Base-by-base conservation (phyloP, 2,888 invertebrate genomes). In the Thereva unica region DNA sequence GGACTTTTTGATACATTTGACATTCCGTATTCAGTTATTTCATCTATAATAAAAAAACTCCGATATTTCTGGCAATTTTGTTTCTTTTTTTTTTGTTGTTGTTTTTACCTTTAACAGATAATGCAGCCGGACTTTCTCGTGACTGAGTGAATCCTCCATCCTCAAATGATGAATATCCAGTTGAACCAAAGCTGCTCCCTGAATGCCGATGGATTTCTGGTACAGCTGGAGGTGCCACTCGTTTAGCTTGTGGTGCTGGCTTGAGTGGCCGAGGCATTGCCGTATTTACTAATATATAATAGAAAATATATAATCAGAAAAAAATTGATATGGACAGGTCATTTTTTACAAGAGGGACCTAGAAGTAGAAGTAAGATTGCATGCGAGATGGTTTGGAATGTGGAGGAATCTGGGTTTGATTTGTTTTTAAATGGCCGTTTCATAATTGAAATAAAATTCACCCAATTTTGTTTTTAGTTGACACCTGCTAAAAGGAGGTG, bases 241-340 rank as follows among this genome's bases (percentile, higher is more conserved):
- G 92, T 83, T 94, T 94, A 77, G 90, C 92, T 83, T 92, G 92
- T 80, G 90, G 88, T 81, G 89, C 88, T 82, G 88, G 86, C 84
- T 89, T 89, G 77, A 87, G 87, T 76, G 91, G 89, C 84, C 93
- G 91, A 90, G 93, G 92, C 80, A 93, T 93, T 86, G 91, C 92
- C 86, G 91, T 91, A 91, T 86, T 64, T 85, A 86, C 76, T 78
- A 75, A 75, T 76, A 75, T 76, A 75, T 74, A 76, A 77, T n/a
- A 12, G 38, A 10, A 47, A 41, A 45, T 12, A 7, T 34, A 6
- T 45, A 44, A 45, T 12, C 4, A 10, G 7, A 35, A 5, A 12
- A 45, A 9, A 45, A 9, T 10, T 12, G 9, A 12, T 45, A 6
- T 7, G 9, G 5, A 45, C 5, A 45, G n/a, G 10, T 45, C 4